Evolutionary conservation across 1,140 invertebrate genomes (phyloP), one percentile per base, ranked within the genome.

Genomic region (Mizuhopecten yessoensis): DNA sequence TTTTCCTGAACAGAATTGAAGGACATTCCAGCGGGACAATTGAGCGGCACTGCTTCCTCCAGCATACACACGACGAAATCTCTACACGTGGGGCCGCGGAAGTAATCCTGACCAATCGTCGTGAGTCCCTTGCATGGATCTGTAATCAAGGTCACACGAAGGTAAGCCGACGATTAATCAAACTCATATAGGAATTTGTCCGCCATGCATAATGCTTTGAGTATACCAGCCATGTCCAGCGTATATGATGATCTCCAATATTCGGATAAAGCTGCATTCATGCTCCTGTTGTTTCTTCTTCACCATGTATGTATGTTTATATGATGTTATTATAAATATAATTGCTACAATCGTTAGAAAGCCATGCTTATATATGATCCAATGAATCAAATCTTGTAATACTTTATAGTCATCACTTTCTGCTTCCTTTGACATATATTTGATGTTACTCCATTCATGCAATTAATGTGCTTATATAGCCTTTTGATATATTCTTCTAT

Each of bases 11-110:
- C 33, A 7, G 34, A 33, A 34, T 90, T 86, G 86, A 92, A 92
- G 9, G 86, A 34, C 34, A 89, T 86, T 34, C 86, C 86, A 29
- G 42, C 23, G 23, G 90, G 90, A 88, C 92, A 92, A 17, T 87
- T 88, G 9, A 89, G 33, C 39, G 39, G 87, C 45, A 92, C 89
- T 11, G 88, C 42, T 29, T 90, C 86, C 9, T 36, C 42, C 17
- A 42, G 33, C 29, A 90, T 34, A 89, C 92, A 92, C 33, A 92
- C 90, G 36, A 89, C 89, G 45, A 92, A 92, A 34, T 90, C 86
- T 86, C 88, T 87, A 49, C 92, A 92, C 11, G 49, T 89, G 23
- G 90, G 90, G 33, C 90, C 92, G 3, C 75, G 34, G 42, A 89
- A 92, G 57, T 90, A 92, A 42, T 88, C 86, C 42, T 92, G 89